Evolutionary conservation across 1,140 invertebrate genomes (phyloP), one percentile per base, ranked within the genome.

Genomic region (Drosophila saltans): DNA sequence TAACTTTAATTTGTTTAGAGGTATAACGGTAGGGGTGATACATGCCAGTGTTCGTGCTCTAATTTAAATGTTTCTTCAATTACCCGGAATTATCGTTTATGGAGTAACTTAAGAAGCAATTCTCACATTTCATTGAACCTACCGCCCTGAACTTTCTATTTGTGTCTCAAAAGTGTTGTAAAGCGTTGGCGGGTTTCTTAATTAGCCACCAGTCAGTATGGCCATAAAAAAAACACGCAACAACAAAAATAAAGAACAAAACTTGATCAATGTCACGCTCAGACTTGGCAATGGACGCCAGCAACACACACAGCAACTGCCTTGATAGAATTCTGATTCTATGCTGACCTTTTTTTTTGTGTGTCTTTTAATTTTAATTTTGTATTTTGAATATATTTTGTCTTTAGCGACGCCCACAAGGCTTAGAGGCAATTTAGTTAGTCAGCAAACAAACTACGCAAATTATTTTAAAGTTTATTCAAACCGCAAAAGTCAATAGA

Each of bases 241-340:
- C 2, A 2, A 30, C 2, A 30, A 30, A 30, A 16, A 21, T 21
- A 52, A 52, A 52, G 16, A 48, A 48, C 16, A 52, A 52, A 86
- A 82, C 65, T 69, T 80, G 80, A 86, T 88, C 69, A 77, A 82
- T 86, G 83, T 88, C 82, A 86, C 80, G 83, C 76, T 77, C 66
- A 57, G 45, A 52, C 45, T 52, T 52, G 45, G 45, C 45, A 52
- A 52, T 52, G 41, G 41, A 43, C 16, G 16, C 16, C 16, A 16
- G 16, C 16, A 16, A 16, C 41, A 16, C 33, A 41, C 16, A 41
- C 41, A 52, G 45, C 45, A 16, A 57, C 43, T 75, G 21, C 74
- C 26, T 63, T 43, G 55, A 43, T 48, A 66, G 28, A 48, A 61
- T 39, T 62, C 66, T 40, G 8, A 52, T 52, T 52, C 45, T 52